Percentiles rank a stretch among this genome's conserved stretches.
Evolutionary conservation across 2,888 invertebrate species (phyloP).

Genomic region (Gerris lacustris): DNA sequence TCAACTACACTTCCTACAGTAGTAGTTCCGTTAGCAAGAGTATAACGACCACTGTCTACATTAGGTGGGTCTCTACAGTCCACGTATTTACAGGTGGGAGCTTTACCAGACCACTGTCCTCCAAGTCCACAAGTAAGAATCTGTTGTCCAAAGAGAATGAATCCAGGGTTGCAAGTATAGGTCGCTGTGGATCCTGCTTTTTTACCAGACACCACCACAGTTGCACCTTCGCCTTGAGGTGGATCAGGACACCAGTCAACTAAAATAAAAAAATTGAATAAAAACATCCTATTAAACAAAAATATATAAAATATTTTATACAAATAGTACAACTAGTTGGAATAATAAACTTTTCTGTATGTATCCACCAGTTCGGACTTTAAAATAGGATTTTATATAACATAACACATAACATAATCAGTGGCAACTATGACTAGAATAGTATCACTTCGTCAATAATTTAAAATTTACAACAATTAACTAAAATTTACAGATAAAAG

Average conservation of each 20-base stretch:
- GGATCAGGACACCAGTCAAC: slow-evolving; percentile 80
- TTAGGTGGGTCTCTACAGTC: slow-evolving; percentile 74
- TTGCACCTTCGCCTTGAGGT: slow-evolving; percentile 61
- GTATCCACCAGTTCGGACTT: no score
- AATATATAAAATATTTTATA: background rate
- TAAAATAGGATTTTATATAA: no score
- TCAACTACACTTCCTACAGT: slow-evolving; percentile 66
- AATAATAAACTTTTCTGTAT: no score
- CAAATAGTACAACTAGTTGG: no score
- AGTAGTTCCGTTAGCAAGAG: slow-evolving; percentile 63
- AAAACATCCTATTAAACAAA: background rate
- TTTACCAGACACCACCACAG: slow-evolving; percentile 56
- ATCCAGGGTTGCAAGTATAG: slow-evolving; percentile 70
- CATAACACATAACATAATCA: no score
- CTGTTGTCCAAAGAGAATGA: slow-evolving; percentile 67
- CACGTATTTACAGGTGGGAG: slow-evolving; percentile 72
- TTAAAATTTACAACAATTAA: no score
- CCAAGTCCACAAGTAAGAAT: slow-evolving; percentile 73
- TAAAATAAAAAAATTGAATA: slow-evolving; percentile 27
- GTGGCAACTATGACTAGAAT: no score
- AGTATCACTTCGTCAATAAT: no score
- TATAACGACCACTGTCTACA: slow-evolving; percentile 61
- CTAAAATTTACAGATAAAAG: no score
- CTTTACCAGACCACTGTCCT: slow-evolving; percentile 68
- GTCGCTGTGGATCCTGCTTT: slow-evolving; percentile 68